phyloP scores from a whole-genome alignment of 30 jellyfish, hydroid and myxozoan genomes.

The Turritopsis dohrnii region DNA sequence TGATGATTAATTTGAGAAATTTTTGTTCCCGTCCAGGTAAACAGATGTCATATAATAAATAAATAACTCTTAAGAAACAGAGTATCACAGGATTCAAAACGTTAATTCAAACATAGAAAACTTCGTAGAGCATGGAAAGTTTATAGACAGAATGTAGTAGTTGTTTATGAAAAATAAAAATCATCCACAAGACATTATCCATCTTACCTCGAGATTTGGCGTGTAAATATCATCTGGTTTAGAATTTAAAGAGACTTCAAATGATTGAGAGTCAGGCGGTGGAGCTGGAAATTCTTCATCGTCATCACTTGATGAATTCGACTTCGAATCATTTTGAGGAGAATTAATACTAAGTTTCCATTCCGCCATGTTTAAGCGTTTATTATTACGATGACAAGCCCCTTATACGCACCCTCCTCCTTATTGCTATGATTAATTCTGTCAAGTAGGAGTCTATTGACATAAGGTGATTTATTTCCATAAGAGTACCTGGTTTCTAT shows the following conservation, averaged over 20 bases:
- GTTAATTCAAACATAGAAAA: too few relatives aligned
- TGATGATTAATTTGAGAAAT: too few relatives aligned
- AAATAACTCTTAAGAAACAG: not conserved
- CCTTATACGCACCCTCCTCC: constrained; percentile 1
- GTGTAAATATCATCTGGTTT: not conserved
- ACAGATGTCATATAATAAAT: not conserved
- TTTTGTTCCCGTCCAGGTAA: too few relatives aligned
- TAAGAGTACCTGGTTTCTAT: constrained; percentile 33
- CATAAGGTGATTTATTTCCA: not conserved
- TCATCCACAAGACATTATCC: too few relatives aligned
- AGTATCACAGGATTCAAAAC: not conserved
- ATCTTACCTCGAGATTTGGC: not conserved
- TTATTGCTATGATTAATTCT: not conserved
- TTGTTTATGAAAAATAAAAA: too few relatives aligned
- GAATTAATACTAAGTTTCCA: constrained; percentile 25
- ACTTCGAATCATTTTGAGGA: not conserved
- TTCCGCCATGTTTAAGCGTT: constrained; percentile 37
- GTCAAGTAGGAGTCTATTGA: not conserved
- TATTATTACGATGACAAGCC: not conserved
- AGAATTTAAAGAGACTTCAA: not conserved
- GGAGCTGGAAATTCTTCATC: constrained; percentile 30
- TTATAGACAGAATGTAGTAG: too few relatives aligned
- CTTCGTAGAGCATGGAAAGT: too few relatives aligned
- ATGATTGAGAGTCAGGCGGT: constrained; percentile 8
- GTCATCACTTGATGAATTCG: constrained; percentile 1